These are phyloP conservation scores for Platycheirus rosarum DNA, from an alignment of 2,888 invertebrate genomes.

Conservation along the genomic window DNA sequence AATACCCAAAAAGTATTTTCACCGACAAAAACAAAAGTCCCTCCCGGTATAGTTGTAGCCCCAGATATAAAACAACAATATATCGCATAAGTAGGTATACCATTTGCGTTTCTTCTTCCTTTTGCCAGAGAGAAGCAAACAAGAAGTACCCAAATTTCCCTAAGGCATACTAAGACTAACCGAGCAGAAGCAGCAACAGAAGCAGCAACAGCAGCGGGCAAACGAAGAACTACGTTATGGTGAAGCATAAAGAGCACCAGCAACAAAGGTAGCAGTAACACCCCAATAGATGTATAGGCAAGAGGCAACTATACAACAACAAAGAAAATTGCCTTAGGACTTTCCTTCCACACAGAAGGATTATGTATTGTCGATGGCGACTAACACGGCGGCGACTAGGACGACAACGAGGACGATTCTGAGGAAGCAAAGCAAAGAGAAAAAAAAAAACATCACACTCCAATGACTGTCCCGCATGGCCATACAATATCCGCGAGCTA, in stretches of 20 bases:
- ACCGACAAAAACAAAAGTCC: conserved; percentile 57
- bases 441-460: conserved; percentile 21
- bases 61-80: not conserved
- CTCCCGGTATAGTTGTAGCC: conserved; percentile 11
- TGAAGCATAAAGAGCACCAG: conserved; percentile 9
- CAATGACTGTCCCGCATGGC: conserved; percentile 40
- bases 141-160: conserved; percentile 13
- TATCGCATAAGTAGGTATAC: conserved; percentile 36
- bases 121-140: not conserved
- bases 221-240: conserved; percentile 23
- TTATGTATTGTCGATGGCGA: conserved; percentile 26
- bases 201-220: not conserved
- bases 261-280: conserved; percentile 34
- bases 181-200: conserved; percentile 2
- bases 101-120: conserved; percentile 39
- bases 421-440: conserved; percentile 11
- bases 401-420: not conserved
- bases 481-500: conserved; percentile 59
- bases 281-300: not conserved
- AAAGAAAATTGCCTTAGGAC: conserved; percentile 25
- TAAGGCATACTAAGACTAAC: conserved; percentile 28
- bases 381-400: conserved; percentile 8
- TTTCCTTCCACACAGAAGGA: conserved; percentile 24
- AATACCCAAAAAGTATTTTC: conserved; percentile 61
- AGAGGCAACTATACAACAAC: conserved; percentile 19